Percentiles rank a stretch among this genome's conserved stretches.
These are phyloP conservation scores for Aporophyla lueneburgensis DNA, from an alignment of 2,888 invertebrate genomes.

Conservation along the genomic window DNA sequence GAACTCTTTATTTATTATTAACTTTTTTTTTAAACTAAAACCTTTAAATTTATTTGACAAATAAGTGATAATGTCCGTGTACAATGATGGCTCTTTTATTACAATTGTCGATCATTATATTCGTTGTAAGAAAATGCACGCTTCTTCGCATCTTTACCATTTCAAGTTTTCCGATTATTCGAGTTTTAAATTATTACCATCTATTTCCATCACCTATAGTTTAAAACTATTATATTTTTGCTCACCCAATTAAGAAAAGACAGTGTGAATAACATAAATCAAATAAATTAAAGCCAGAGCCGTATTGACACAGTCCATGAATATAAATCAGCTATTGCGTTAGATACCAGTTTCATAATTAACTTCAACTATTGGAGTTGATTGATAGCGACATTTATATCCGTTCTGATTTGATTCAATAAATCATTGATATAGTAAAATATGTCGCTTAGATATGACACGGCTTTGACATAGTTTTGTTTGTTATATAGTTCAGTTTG, in stretches of 20 bases:
- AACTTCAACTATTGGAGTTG: slow-evolving; percentile 67
- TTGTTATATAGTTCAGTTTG: slow-evolving; percentile 41
- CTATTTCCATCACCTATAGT: slow-evolving; percentile 5
- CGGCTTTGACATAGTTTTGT: slow-evolving; percentile 82
- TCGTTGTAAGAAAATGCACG: not conserved
- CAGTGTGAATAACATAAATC: slow-evolving; percentile 63
- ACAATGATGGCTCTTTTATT: not conserved
- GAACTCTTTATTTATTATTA: not conserved
- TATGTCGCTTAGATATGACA: slow-evolving; percentile 76
- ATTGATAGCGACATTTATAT: slow-evolving; percentile 77
- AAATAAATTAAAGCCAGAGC: slow-evolving; percentile 56
- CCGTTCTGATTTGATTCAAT: slow-evolving; percentile 76
- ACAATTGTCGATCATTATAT: no score
- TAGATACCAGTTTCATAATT: slow-evolving; percentile 66
- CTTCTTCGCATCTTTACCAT: not conserved
- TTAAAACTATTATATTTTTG: slow-evolving; percentile 36
- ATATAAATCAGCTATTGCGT: slow-evolving; percentile 64
- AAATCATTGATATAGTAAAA: slow-evolving; percentile 79
- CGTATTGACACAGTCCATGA: slow-evolving; percentile 65
- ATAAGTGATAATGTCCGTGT: not conserved
- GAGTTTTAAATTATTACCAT: not conserved
- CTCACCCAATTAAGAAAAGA: slow-evolving; percentile 58
- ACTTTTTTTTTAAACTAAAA: no score
- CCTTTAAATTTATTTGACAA: not conserved
- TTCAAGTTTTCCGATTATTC: not conserved